Base-by-base conservation (phyloP, 2,113 vertebrate species). In the Channa maculata region DNA sequence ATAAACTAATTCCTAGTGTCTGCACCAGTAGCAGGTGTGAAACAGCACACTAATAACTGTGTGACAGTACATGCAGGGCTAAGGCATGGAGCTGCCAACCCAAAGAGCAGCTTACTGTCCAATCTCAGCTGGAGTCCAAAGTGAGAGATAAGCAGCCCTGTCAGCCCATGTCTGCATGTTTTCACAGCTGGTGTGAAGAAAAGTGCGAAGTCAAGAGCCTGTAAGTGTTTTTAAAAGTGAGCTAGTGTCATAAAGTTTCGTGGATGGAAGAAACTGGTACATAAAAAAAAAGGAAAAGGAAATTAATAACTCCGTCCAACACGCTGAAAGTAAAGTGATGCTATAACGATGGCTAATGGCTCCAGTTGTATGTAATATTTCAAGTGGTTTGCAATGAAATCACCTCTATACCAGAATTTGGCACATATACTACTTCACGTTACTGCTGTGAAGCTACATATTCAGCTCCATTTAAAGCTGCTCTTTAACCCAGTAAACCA, bases 81-180 rank as follows among this genome's bases (percentile, higher is more conserved):
- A 66, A 71, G 39, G 60, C 60, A 46, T 9, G 11, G 49, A n/a
- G 33, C 69, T 62, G 60, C 37, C 41, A 44, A 51, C 51, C 57
- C 44, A 48, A 44, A 50, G 11, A 55, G 65, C 51, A 69, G 64
- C 65, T 69, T 53, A 52, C 46, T 43, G 71, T 72, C 65, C 65
- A n/a, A 4, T 52, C 57, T 3, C 52, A 58, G 77, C 53, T 45
- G 64, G 65, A 69, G 71, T 69, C 52, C 78, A 52, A 14, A 46
- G 57, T 59, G 58, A 75, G 57, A 57, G 57, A 80, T 68, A 57
- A 74, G 77, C 58, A 54, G 12, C 10, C 14, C 70, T 59, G 71
- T 74, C 64, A 45, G 51, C 64, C 24, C 33, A 0, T 37, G 63
- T 51, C 51, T 58, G 39, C 51, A 15, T 57, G 45, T 64, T 55